Evolutionary conservation across 2,113 vertebrate species (phyloP), one percentile per base, ranked within the genome.

Genomic region (Prunella fulvescens): DNA sequence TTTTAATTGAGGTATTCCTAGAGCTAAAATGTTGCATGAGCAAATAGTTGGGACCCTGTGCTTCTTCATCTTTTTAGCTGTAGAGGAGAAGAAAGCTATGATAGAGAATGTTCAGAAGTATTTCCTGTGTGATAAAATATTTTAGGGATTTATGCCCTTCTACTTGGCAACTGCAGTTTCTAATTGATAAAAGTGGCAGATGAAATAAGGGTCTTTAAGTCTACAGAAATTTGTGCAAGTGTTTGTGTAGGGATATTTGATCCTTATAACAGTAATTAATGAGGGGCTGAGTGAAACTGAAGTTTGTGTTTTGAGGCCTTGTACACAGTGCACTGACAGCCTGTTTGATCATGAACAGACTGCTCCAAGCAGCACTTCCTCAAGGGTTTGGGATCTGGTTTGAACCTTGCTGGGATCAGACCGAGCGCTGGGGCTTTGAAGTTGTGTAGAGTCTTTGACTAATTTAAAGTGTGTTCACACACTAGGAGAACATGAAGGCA

Each of bases 361-460:
- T 77, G 64, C 40, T 65, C 17, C 37, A n/a, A 77, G 53, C 57
- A 44, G 39, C 37, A 17, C 28, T 77, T 67, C 15, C 33, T 47
- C 4, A 1, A 5, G 19, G 18, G 67, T 25, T 25, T 47, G 58
- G 40, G n/a, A 5, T 65, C 53, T 86, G 42, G 7, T 67, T 80
- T 65, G 62, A 81, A 6, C 51, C 47, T 69, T 58, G 26, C 72
- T 81, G 25, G 12, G 60, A 73, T 70, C 45, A 72, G 40, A 72
- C 17, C 0, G 0, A 66, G 25, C 2, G 6, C 58, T 26, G 6
- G 0, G 7, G 40, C 76, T 93, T 61, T 69, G 44, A 76, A 88
- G 58, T 29, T 79, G 26, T 33, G 23, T 65, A 4, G 62, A 90
- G 37, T 31, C 40, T 69, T 19, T 37, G 37, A 57, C 44, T 69